These are phyloP conservation scores for Netelia inedita DNA, from an alignment of 2,888 invertebrate genomes.

Conservation along the genomic window DNA sequence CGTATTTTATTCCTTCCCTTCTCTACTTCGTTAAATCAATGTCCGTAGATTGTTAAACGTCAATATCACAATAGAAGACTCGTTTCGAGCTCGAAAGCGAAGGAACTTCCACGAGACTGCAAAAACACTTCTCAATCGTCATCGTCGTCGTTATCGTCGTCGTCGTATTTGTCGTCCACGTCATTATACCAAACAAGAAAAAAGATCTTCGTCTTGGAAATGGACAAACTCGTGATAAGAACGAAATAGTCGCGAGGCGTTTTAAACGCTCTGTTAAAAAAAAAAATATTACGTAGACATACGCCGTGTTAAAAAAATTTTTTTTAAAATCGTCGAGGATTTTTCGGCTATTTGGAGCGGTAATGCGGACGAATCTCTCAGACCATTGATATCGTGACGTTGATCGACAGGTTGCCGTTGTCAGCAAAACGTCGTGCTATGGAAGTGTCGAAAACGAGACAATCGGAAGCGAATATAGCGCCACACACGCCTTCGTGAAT, in stretches of 20 bases:
- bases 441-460: constrained; percentile 99
- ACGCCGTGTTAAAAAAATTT: constrained; percentile 26
- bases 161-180: not conserved
- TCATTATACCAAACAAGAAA: not conserved
- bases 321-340: constrained; percentile 27
- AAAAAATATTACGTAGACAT: constrained; percentile 48
- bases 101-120: not conserved
- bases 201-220: not conserved
- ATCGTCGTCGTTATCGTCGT: not conserved
- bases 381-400: constrained; percentile 98
- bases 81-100: constrained; percentile 3
- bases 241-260: constrained; percentile 31
- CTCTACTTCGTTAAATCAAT: constrained; percentile 1
- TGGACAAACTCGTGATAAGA: constrained; percentile 12
- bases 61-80: constrained; percentile 50
- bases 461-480: constrained; percentile 99
- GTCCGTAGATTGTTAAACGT: constrained; percentile 43
- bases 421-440: constrained; percentile 99
- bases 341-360: constrained; percentile 40
- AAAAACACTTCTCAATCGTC: constrained; percentile 2
- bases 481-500: constrained; percentile 99
- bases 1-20: not conserved
- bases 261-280: constrained; percentile 23
- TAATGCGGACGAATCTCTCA: constrained; percentile 83
- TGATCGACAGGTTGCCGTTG: constrained; percentile 99